These are phyloP conservation scores for Cotesia vestalis DNA, from an alignment of 1,140 invertebrate species.

Conservation along the genomic window DNA sequence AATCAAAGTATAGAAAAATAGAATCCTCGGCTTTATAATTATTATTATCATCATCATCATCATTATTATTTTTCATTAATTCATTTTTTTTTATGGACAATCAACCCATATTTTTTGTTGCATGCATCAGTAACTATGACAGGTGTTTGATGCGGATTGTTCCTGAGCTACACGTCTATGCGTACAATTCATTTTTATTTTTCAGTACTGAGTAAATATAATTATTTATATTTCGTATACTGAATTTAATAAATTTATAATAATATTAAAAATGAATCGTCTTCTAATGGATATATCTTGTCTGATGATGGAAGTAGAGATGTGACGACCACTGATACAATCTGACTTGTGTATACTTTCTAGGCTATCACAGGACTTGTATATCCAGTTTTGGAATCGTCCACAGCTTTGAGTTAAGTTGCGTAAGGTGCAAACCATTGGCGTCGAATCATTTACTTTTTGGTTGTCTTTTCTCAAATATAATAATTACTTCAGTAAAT, in stretches of 20 bases:
- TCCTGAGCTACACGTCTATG: background rate
- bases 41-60: background rate
- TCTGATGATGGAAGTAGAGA: background rate
- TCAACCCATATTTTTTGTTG: no score
- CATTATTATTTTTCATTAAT: background rate
- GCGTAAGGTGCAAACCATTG: conserved; percentile 45
- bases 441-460: conserved; percentile 5
- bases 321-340: background rate
- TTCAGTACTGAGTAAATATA: background rate
- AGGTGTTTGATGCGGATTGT: background rate
- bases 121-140: no score
- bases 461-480: background rate
- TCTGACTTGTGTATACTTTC: conserved; percentile 29
- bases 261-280: background rate
- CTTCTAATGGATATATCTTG: conserved; percentile 1
- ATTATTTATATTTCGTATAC: background rate
- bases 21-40: background rate
- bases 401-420: conserved; percentile 38
- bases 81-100: no score
- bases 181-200: background rate
- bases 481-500: no score
- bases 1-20: background rate
- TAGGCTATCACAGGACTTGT: conserved; percentile 46
- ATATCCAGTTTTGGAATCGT: conserved; percentile 52
- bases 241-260: background rate